Evolutionary conservation across 2,797 vertebrate genomes (phyloP).

Genomic region (Euphonia xanthogaster): DNA sequence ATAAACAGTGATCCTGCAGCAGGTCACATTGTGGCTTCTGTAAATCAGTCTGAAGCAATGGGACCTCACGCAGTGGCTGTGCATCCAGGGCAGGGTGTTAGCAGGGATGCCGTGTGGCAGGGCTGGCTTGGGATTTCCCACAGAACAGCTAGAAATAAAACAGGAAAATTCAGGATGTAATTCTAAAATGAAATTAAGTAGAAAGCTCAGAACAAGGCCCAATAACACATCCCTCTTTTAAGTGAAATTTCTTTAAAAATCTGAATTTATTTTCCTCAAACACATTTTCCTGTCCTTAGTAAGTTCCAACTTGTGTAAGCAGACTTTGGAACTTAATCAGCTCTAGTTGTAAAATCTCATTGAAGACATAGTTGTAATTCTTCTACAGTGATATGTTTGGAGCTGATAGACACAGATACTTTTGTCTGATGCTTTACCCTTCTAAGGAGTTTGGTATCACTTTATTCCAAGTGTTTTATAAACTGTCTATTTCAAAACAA

Average conservation of each 20-base stretch:
- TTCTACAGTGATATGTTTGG: not conserved
- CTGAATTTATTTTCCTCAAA: not conserved
- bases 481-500: not conserved
- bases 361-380: not conserved
- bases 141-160: not conserved
- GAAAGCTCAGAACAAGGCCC: not conserved
- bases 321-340: not conserved
- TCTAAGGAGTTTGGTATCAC: not conserved
- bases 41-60: not conserved
- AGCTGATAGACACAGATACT: not conserved
- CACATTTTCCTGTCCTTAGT: not conserved
- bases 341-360: not conserved
- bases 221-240: not conserved
- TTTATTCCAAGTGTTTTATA: not conserved
- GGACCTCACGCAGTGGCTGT: not conserved
- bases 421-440: not conserved
- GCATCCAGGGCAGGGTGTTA: not conserved
- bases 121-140: not conserved
- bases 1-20: not conserved
- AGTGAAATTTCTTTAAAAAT: not conserved
- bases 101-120: not conserved
- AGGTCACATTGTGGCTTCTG: not conserved
- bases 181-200: not conserved
- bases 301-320: not conserved
- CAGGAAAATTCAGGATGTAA: not conserved